Conservation (phyloP, 2,797 vertebrate genomes). For the Sparidentex hasta region DNA sequence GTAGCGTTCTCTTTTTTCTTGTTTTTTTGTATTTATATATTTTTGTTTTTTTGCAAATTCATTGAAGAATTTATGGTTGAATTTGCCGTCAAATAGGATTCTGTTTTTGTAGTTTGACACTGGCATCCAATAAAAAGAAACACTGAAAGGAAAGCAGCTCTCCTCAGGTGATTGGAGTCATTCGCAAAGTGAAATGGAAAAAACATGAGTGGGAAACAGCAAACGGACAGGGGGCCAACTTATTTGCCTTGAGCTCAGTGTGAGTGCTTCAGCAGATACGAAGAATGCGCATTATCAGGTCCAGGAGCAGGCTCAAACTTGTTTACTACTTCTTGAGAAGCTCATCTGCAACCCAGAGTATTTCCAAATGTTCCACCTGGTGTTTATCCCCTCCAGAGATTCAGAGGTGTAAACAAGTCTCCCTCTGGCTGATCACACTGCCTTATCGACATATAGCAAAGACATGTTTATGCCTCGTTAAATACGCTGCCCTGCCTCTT, state of each 20-base stretch:
- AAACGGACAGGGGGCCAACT: background rate
- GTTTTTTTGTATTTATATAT: background rate
- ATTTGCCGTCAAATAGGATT: background rate
- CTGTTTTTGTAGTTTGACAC: background rate
- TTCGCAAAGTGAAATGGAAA: background rate
- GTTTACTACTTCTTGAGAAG: slow-evolving; percentile 40
- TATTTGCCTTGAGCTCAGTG: background rate
- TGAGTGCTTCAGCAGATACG: background rate
- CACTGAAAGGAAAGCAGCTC: background rate
- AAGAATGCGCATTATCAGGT: slow-evolving; percentile 45
- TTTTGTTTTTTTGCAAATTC: background rate
- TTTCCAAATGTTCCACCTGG: slow-evolving; percentile 20
- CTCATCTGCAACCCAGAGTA: slow-evolving; percentile 17
- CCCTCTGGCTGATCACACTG: slow-evolving; percentile 14
- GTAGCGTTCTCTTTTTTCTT: background rate
- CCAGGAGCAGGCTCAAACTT: slow-evolving; percentile 58
- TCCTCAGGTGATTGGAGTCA: background rate
- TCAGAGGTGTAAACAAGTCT: slow-evolving; percentile 26
- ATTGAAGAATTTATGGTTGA: no score
- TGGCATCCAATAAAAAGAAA: background rate
- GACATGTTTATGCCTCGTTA: slow-evolving; percentile 14
- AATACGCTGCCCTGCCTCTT: slow-evolving; percentile 1
- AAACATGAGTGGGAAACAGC: background rate
- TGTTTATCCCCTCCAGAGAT: slow-evolving; percentile 13
- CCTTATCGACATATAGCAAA: slow-evolving; percentile 16